Percentiles rank a stretch among this genome's conserved stretches.
These are phyloP conservation scores for Anoncus sp. DNA, from an alignment of 2,888 invertebrate genomes.

Conservation along the genomic window DNA sequence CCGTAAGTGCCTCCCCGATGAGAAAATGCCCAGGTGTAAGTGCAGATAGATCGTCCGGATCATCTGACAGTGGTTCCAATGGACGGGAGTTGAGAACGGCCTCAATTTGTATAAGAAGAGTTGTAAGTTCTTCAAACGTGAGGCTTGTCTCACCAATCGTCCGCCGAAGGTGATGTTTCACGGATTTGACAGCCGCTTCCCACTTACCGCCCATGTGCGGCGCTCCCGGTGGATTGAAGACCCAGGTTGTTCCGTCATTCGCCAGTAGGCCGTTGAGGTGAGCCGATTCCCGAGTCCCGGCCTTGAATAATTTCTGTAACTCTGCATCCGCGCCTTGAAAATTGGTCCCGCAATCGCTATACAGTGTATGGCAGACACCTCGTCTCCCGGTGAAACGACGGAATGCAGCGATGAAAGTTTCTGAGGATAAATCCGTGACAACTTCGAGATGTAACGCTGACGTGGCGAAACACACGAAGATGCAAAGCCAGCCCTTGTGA, in stretches of 20 bases:
- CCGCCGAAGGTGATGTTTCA: constrained; percentile 28
- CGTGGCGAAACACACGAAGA: constrained; percentile 39
- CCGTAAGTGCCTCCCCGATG: neutral
- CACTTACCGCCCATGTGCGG: constrained; percentile 52
- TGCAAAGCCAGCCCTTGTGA: constrained; percentile 35
- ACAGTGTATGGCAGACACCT: constrained; percentile 6
- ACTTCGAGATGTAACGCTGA: constrained; percentile 21
- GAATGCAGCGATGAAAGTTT: constrained; percentile 22
- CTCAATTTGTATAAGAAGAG: constrained; percentile 30
- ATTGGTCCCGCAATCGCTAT: constrained; percentile 29
- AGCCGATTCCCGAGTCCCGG: neutral
- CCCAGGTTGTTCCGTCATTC: constrained; percentile 31
- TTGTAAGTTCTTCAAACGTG: constrained; percentile 36
- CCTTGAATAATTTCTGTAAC: neutral
- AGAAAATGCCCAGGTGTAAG: constrained; percentile 25
- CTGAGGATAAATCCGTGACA: constrained; percentile 16
- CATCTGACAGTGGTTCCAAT: constrained; percentile 1
- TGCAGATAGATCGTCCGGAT: constrained; percentile 3
- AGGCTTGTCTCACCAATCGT: constrained; percentile 5
- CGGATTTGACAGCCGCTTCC: constrained; percentile 44
- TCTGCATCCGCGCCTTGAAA: constrained; percentile 26
- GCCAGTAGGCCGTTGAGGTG: neutral
- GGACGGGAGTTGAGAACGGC: constrained; percentile 21
- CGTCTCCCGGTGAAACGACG: constrained; percentile 20
- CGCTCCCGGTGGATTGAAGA: constrained; percentile 46